Conservation (phyloP, 2,888 invertebrate genomes). For the Cryptophagus acutangulus region DNA sequence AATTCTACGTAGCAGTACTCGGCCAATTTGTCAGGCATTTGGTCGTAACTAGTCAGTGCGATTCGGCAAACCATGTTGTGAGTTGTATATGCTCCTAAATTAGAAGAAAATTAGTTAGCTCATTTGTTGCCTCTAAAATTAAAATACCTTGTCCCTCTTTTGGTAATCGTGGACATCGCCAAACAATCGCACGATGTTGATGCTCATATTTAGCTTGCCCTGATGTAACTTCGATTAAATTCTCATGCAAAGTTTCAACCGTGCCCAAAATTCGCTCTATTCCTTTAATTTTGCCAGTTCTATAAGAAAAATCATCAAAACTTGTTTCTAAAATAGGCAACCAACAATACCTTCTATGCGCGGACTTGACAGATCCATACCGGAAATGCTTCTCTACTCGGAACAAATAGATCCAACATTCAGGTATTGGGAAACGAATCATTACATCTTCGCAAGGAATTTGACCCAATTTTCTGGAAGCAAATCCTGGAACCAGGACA, state of each 20-base stretch:
- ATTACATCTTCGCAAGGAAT: slow-evolving; percentile 97
- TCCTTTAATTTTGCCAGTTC: slow-evolving; percentile 88
- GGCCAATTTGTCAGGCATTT: slow-evolving; percentile 89
- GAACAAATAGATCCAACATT: slow-evolving; percentile 99
- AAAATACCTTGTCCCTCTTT: slow-evolving; percentile 93
- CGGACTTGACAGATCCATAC: slow-evolving; percentile 95
- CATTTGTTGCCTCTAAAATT: neutral
- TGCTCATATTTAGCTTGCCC: slow-evolving; percentile 99
- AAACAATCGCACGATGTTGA: slow-evolving; percentile 94
- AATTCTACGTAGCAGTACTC: slow-evolving; percentile 90
- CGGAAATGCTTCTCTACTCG: slow-evolving; percentile 97
- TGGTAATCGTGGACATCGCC: slow-evolving; percentile 95
- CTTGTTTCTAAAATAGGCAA: neutral
- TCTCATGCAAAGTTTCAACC: slow-evolving; percentile 84
- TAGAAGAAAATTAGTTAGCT: slow-evolving; percentile 9
- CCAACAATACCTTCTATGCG: slow-evolving; percentile 59
- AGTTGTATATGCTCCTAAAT: slow-evolving; percentile 91
- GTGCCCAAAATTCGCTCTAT: slow-evolving; percentile 88
- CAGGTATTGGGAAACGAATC: slow-evolving; percentile 94
- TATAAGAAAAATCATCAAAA: slow-evolving; percentile 26
- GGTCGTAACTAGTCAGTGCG: slow-evolving; percentile 94
- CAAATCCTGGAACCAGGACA: slow-evolving; percentile 94
- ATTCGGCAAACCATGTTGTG: slow-evolving; percentile 93
- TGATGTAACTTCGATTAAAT: slow-evolving; percentile 91
- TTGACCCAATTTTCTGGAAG: slow-evolving; percentile 91